These are phyloP conservation scores for Pelochelys cantorii DNA, from an alignment of 2,797 vertebrate genomes.

Conservation along the genomic window DNA sequence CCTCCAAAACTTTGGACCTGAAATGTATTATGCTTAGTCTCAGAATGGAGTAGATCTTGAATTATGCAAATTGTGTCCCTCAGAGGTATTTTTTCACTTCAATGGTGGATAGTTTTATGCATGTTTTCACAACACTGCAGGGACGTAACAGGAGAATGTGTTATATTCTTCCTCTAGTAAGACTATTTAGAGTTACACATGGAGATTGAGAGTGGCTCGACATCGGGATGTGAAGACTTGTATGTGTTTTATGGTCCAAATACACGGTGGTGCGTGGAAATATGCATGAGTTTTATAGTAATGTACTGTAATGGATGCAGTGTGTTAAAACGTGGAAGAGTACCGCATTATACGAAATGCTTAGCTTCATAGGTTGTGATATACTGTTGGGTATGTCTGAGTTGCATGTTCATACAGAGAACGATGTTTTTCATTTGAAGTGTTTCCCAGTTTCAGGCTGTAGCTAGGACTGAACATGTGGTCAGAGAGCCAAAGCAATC, in stretches of 20 bases:
- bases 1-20: background rate
- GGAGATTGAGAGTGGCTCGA: background rate
- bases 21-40: background rate
- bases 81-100: background rate
- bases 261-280: background rate
- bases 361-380: conserved; percentile 5
- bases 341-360: background rate
- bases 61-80: background rate
- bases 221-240: background rate
- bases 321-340: background rate
- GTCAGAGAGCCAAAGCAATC: conserved; percentile 82
- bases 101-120: background rate
- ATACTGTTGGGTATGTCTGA: background rate
- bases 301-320: background rate
- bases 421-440: conserved; percentile 75
- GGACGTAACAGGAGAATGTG: background rate
- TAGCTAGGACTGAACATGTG: conserved; percentile 83
- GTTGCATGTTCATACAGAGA: conserved; percentile 32
- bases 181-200: background rate
- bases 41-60: background rate
- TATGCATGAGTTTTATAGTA: background rate
- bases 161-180: background rate
- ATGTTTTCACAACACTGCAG: background rate
- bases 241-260: background rate
- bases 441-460: conserved; percentile 89